Evolutionary conservation across 2,888 invertebrate genomes (phyloP).

Genomic region (Therioaphis trifolii): DNA sequence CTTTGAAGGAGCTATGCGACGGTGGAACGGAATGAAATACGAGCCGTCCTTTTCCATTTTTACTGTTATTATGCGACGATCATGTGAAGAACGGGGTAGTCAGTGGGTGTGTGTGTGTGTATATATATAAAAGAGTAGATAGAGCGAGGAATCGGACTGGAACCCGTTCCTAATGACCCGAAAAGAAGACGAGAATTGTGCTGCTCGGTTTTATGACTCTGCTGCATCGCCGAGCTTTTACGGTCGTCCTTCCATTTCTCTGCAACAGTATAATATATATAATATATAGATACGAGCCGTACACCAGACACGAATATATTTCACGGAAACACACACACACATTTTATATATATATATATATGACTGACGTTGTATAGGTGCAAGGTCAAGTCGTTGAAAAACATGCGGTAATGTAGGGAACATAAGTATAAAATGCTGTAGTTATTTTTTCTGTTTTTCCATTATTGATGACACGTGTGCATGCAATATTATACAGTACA

Average conservation of each 20-base stretch:
- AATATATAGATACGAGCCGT: background rate
- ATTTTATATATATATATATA: too few species aligned
- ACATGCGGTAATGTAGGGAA: too few species aligned
- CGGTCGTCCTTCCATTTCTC: slow-evolving; percentile 28
- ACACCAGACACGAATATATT: background rate
- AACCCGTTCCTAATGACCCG: slow-evolving; percentile 48
- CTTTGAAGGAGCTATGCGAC: background rate
- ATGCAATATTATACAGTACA: too few species aligned
- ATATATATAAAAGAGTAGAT: background rate
- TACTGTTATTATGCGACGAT: slow-evolving; percentile 9
- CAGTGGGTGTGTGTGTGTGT: too few species aligned
- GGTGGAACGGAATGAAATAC: background rate
- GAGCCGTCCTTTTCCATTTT: slow-evolving; percentile 8
- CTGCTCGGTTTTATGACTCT: slow-evolving; percentile 39
- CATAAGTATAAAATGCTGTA: too few species aligned
- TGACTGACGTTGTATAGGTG: too few species aligned
- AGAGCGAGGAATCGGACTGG: background rate
- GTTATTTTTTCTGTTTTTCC: too few species aligned
- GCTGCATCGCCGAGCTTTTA: slow-evolving; percentile 40
- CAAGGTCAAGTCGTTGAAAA: too few species aligned
- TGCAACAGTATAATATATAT: background rate
- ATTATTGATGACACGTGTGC: too few species aligned
- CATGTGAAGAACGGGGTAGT: background rate
- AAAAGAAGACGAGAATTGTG: slow-evolving; percentile 44
- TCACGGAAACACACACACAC: background rate